Evolutionary conservation across 2,888 invertebrate genomes (phyloP), one percentile per base, ranked within the genome.

Genomic region (Phytoseiulus persimilis): DNA sequence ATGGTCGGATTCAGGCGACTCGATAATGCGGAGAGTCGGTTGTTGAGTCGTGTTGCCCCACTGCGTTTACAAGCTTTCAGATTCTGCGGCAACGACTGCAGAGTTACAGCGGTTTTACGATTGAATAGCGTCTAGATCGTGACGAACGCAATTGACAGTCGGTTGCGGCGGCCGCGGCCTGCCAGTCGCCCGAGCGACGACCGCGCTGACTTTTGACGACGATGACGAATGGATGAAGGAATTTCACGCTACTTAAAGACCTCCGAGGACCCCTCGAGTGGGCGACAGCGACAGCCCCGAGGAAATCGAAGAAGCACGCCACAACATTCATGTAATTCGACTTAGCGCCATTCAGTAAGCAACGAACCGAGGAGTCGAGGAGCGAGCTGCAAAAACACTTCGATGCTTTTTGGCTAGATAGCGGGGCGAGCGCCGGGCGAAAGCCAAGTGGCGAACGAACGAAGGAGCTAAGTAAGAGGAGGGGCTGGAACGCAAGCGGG

Each of bases 141-240:
- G 65, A 65, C 65, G 65, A 65, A 65, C 65, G 65, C 65, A 65
- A 65, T 65, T 65, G 65, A 65, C 65, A 65, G 65, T 65, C 65
- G 65, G 18, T 2, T 1, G 65, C 65, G 65, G 28, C 65, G 23
- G 65, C 65, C 5, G n/a, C 46, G 46, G 46, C 46, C 46, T 46
- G 18, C 65, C 65, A 23, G 18, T 6, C 65, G 65, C 14, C 18
- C 28, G 23, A 65, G 28, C 65, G 28, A 65, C 65, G 65, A 65
- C 9, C 65, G 65, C 65, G 5, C 18, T 28, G 65, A 65, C 65
- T 65, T 65, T 28, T 65, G 65, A 65, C 65, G 65, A 65, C 65
- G 65, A 18, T 65, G 65, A 65, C 65, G 65, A 65, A 65, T 65
- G 65, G 65, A 65, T 65, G 1, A 11, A 11, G 28, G 65, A 65